A percentile compares a stretch with the other conserved stretches of the same genome.
These are phyloP conservation scores for Chaenocephalus aceratus DNA, from an alignment of 2,113 vertebrate species.

Conservation along the genomic window DNA sequence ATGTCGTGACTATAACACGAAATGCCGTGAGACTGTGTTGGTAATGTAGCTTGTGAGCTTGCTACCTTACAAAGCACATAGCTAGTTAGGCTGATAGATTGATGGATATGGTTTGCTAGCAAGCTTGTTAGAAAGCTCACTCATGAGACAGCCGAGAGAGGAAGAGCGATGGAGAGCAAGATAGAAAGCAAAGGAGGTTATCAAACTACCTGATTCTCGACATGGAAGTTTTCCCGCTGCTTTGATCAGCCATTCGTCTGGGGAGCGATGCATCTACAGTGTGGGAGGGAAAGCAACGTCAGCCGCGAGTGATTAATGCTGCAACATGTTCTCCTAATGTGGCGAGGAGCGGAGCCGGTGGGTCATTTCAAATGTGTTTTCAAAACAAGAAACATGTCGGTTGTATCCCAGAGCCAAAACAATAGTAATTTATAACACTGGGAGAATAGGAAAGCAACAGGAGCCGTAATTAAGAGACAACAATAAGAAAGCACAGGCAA, in stretches of 20 bases:
- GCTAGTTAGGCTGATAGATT: no score
- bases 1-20: no score
- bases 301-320: slow-evolving; percentile 59
- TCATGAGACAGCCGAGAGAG: slow-evolving; percentile 50
- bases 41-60: no score
- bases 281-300: slow-evolving; percentile 53
- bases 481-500: not conserved
- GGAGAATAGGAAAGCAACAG: not conserved
- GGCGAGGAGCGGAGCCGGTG: slow-evolving; percentile 17
- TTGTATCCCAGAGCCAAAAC: slow-evolving; percentile 9
- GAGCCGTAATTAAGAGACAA: not conserved
- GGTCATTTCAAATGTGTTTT: slow-evolving; percentile 41
- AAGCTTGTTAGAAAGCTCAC: no score
- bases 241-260: slow-evolving; percentile 54
- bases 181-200: slow-evolving; percentile 41
- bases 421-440: no score
- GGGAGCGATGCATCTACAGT: slow-evolving; percentile 33
- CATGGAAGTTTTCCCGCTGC: slow-evolving; percentile 33
- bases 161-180: not conserved
- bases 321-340: slow-evolving; percentile 46
- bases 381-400: slow-evolving; percentile 18
- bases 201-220: slow-evolving; percentile 19
- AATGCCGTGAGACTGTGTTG: no score
- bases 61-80: no score
- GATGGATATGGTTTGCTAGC: no score